Percentiles rank a stretch among this genome's conserved stretches.
Evolutionary conservation across 1,140 invertebrate species (phyloP).

Genomic region (Cydia splendana): DNA sequence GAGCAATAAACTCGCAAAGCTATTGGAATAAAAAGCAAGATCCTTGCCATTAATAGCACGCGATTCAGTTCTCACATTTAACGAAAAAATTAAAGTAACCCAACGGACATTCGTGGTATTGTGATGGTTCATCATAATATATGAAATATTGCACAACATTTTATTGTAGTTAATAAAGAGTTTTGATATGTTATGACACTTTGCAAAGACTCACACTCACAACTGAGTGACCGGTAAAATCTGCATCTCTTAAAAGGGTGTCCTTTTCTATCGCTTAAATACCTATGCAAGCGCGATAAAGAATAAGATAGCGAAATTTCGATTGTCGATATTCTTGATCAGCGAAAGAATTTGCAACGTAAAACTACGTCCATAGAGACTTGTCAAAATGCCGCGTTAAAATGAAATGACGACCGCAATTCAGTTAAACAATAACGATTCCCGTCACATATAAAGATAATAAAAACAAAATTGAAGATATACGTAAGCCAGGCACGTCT

Average conservation of each 20-base stretch:
- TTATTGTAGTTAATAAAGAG: too few species aligned
- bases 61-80: constrained; percentile 24
- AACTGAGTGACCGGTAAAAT: too few species aligned
- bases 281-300: too few species aligned
- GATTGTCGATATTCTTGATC: too few species aligned
- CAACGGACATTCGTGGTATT: not conserved
- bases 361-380: not conserved
- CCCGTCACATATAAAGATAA: constrained; percentile 16
- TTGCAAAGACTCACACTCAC: too few species aligned
- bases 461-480: constrained; percentile 11
- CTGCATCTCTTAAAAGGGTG: too few species aligned
- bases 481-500: not conserved
- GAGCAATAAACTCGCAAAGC: not conserved
- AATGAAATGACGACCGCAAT: constrained; percentile 1
- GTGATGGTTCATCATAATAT: too few species aligned
- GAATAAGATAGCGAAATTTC: too few species aligned
- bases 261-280: too few species aligned
- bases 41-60: constrained; percentile 23
- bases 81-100: not conserved
- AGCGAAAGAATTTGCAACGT: not conserved
- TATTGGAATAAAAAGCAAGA: not conserved
- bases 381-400: not conserved
- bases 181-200: not conserved
- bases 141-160: too few species aligned
- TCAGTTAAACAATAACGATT: not conserved